Conservation (phyloP, 2,113 vertebrate genomes). For the Ptilonorhynchus violaceus region DNA sequence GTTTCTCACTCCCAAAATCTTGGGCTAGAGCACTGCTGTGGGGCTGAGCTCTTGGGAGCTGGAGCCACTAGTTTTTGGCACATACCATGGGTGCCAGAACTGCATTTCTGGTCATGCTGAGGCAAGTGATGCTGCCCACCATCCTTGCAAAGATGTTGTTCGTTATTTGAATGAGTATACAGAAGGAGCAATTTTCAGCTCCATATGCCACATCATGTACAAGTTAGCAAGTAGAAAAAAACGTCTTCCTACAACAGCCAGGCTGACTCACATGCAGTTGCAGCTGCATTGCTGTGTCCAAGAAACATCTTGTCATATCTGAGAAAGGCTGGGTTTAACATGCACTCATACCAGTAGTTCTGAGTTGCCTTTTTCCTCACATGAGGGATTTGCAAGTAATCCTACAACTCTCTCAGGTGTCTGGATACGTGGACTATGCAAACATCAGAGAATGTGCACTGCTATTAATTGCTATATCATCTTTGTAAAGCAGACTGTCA, state of each 20-base stretch:
- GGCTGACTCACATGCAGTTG: neutral
- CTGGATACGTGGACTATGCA: neutral
- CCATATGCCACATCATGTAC: neutral
- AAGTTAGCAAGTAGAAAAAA: neutral
- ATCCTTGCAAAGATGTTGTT: neutral
- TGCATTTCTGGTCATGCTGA: neutral
- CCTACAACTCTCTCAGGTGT: neutral
- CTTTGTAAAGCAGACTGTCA: neutral
- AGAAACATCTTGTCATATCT: neutral
- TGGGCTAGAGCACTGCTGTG: neutral
- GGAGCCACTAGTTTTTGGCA: neutral
- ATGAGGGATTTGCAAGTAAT: neutral
- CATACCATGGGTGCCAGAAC: neutral
- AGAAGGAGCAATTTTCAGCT: constrained; percentile 25
- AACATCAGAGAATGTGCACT: neutral
- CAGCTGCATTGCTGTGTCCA: neutral
- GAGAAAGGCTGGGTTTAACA: neutral
- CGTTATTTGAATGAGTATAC: neutral
- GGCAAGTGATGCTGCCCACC: neutral
- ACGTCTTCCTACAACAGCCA: neutral
- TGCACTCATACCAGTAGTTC: neutral
- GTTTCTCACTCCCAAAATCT: neutral
- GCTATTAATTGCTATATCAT: neutral
- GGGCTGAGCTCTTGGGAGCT: neutral
- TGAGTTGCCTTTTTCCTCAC: neutral